Conservation (phyloP, 2,888 invertebrate species). For the Dichetophora obliterata region DNA sequence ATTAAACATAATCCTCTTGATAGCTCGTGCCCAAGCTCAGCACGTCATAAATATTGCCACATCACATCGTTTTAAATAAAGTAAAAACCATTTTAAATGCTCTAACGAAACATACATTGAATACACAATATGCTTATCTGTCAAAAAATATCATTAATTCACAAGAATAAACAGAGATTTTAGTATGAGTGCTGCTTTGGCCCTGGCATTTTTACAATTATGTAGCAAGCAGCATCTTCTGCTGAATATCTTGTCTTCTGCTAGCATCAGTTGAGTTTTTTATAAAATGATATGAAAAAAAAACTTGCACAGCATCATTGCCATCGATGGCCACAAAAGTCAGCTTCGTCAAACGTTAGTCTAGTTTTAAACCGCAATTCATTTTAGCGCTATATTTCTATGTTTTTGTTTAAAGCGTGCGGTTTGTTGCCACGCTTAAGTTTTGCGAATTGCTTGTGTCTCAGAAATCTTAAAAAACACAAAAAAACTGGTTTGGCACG, state of each 20-base stretch:
- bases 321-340: neutral
- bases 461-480: neutral
- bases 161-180: neutral
- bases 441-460: neutral
- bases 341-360: neutral
- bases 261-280: neutral
- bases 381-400: neutral
- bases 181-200: neutral
- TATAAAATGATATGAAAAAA: neutral
- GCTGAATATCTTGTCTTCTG: neutral
- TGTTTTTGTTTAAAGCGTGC: neutral
- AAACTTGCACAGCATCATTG: neutral
- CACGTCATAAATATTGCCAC: too few relatives aligned
- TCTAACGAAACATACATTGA: neutral
- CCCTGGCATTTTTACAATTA: neutral
- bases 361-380: neutral
- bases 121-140: neutral
- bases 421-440: conserved; percentile 4
- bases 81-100: too few relatives aligned
- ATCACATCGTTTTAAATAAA: too few relatives aligned
- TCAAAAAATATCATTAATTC: neutral
- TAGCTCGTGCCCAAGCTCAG: too few relatives aligned
- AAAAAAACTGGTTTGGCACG: conserved; percentile 10
- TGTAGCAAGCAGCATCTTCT: neutral
- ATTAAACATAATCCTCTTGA: too few relatives aligned